Evolutionary conservation across 2,888 invertebrate genomes (phyloP).

Genomic region (Dasysyrphus albostriatus): DNA sequence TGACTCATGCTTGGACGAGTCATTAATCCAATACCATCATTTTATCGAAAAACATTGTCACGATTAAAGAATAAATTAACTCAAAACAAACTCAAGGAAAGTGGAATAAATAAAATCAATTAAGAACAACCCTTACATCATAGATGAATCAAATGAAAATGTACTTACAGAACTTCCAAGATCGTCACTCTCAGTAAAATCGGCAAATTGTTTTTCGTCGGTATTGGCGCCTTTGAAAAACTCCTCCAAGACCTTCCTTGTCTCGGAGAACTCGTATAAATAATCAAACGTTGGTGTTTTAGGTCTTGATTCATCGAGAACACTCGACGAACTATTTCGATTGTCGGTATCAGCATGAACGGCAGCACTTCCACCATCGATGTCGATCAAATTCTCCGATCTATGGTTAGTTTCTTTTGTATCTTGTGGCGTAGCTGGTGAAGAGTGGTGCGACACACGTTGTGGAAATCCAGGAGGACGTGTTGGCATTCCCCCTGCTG

Average conservation of each 20-base stretch:
- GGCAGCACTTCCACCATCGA: slow-evolving; percentile 77
- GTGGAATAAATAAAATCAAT: not conserved
- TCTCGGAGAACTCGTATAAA: slow-evolving; percentile 96
- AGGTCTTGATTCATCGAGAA: slow-evolving; percentile 72
- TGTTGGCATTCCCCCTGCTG: slow-evolving; percentile 86
- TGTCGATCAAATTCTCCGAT: slow-evolving; percentile 80
- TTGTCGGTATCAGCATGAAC: slow-evolving; percentile 67
- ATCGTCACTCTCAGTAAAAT: slow-evolving; percentile 82
- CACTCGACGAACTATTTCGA: slow-evolving; percentile 46
- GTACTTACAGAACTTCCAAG: slow-evolving; percentile 81
- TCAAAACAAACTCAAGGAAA: not conserved
- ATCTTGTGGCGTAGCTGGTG: slow-evolving; percentile 42
- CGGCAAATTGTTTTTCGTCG: slow-evolving; percentile 84
- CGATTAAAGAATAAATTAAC: slow-evolving; percentile 50
- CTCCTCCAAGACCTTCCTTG: slow-evolving; percentile 95
- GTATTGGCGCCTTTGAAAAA: slow-evolving; percentile 93
- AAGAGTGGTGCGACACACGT: slow-evolving; percentile 79
- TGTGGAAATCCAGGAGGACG: slow-evolving; percentile 94
- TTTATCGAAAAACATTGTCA: slow-evolving; percentile 28
- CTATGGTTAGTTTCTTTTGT: slow-evolving; percentile 56
- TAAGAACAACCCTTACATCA: slow-evolving; percentile 10
- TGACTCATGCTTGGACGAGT: slow-evolving; percentile 47
- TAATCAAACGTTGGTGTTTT: slow-evolving; percentile 91
- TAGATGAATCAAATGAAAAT: not conserved
- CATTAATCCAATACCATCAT: slow-evolving; percentile 30